Conservation (phyloP, 2,888 invertebrate genomes). For the Cephus pulcher region DNA sequence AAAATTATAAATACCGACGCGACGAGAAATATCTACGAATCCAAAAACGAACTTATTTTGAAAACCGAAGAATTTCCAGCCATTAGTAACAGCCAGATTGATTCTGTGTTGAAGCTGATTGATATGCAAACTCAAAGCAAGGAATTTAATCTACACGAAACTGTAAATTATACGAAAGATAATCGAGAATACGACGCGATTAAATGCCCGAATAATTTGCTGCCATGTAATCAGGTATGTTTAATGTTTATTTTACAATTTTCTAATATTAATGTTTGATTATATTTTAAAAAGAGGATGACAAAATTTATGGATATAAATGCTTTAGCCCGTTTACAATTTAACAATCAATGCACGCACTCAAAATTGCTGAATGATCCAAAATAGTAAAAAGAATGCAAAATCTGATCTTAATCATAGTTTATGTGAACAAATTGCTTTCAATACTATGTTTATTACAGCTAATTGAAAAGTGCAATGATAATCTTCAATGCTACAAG, state of each 20-base stretch:
- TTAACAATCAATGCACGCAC: neutral
- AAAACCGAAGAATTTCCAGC: conserved; percentile 20
- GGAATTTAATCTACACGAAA: conserved; percentile 10
- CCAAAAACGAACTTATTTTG: conserved; percentile 16
- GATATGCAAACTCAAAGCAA: conserved; percentile 12
- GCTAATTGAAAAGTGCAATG: neutral
- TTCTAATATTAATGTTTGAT: neutral
- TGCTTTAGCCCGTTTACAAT: too few species aligned
- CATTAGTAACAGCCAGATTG: conserved; percentile 21
- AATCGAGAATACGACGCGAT: neutral
- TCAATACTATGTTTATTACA: neutral
- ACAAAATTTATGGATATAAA: neutral
- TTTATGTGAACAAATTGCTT: neutral
- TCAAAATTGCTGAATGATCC: neutral
- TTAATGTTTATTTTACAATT: neutral
- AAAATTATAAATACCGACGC: conserved; percentile 11
- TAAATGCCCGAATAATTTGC: conserved; percentile 2
- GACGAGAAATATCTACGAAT: conserved; percentile 13
- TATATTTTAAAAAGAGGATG: neutral
- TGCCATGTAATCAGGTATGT: conserved; percentile 15
- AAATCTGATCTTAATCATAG: neutral
- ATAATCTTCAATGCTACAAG: conserved; percentile 56
- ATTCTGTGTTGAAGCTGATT: conserved; percentile 17
- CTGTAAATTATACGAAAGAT: conserved; percentile 11
- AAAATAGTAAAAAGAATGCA: neutral